A percentile compares a stretch with the other conserved stretches of the same genome.
Evolutionary conservation across 2,888 invertebrate species (phyloP).

Genomic region (Cancer borealis): DNA sequence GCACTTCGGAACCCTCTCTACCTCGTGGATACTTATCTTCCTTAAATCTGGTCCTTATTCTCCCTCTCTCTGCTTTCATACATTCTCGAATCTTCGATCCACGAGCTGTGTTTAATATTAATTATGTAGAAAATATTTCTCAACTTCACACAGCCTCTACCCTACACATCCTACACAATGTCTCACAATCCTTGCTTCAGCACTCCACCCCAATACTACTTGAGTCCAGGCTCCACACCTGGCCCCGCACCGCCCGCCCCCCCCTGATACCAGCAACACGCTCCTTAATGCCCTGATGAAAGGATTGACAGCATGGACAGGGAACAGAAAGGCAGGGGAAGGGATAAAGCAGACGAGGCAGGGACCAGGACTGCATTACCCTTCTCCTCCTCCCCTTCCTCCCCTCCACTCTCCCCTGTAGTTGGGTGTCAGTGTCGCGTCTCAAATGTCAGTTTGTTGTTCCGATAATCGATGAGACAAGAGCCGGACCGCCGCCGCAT

Average conservation of each 20-base stretch:
- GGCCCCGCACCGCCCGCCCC: background rate
- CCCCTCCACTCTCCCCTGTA: background rate
- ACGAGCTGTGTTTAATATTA: background rate
- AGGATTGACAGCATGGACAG: background rate
- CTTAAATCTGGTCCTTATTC: background rate
- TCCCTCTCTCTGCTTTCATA: background rate
- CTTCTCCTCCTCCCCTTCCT: slow-evolving; percentile 6
- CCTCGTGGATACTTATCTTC: background rate
- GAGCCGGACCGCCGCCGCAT: background rate
- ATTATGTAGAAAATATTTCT: background rate
- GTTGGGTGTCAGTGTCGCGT: slow-evolving; percentile 38
- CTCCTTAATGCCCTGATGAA: background rate
- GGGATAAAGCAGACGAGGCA: background rate
- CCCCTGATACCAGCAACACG: background rate
- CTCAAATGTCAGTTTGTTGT: slow-evolving; percentile 24
- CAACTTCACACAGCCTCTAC: background rate
- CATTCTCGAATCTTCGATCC: background rate
- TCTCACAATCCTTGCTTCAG: background rate
- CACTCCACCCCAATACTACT: too few species aligned
- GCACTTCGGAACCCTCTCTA: background rate
- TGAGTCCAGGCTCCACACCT: background rate
- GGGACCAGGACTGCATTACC: background rate
- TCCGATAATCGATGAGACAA: slow-evolving; percentile 33
- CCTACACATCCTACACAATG: background rate
- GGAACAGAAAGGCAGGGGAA: background rate